phyloP scores from a whole-genome alignment of 2,113 vertebrate species.

The Tringa solitaria region DNA sequence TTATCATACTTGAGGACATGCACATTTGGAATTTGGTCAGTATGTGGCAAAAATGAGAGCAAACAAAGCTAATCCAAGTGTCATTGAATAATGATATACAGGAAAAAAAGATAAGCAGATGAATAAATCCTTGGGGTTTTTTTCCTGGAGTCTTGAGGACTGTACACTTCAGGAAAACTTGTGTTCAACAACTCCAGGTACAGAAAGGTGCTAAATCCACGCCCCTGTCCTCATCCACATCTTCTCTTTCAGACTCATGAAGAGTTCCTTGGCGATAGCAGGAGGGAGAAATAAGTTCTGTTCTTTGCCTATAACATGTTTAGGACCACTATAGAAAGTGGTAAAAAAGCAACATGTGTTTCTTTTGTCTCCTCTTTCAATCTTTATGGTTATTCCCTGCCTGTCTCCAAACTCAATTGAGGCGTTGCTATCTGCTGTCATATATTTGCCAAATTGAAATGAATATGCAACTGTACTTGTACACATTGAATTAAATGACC shows the following conservation, averaged over 20 bases:
- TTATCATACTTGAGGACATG: background rate
- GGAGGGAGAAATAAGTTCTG: background rate
- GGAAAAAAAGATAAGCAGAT: background rate
- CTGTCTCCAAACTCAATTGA: background rate
- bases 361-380: background rate
- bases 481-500: background rate
- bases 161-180: background rate
- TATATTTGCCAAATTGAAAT: background rate
- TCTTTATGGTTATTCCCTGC: background rate
- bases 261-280: background rate
- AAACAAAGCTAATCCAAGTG: constrained; percentile 37
- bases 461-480: background rate
- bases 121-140: background rate
- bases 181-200: background rate
- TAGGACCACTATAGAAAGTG: background rate
- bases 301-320: background rate
- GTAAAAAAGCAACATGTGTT: background rate
- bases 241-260: background rate
- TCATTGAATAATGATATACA: background rate
- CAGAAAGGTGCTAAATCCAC: background rate
- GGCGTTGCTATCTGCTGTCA: background rate
- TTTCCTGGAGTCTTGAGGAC: background rate
- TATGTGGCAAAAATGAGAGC: background rate
- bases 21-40: background rate
- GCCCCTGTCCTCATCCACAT: background rate